Evolutionary conservation across 1,140 invertebrate genomes (phyloP), one percentile per base, ranked within the genome.

Genomic region (Lordiphosa collinella): DNA sequence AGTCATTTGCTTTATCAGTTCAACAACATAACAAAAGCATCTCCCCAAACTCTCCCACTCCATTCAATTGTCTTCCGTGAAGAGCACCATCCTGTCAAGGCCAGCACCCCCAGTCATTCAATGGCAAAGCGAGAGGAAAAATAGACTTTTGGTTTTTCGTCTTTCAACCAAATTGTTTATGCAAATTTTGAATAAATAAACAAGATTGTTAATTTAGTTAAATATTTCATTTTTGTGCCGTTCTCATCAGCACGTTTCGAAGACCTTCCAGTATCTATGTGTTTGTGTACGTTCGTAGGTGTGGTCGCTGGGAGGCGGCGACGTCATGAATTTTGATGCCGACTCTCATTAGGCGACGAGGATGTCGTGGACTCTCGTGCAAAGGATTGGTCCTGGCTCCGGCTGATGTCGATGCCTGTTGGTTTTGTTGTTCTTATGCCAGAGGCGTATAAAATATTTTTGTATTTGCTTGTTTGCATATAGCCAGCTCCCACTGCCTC

Each of bases 111-210:
- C 18, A 2, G 4, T 22, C 18, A 22, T 5, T 5, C 4, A 29
- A 25, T 41, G 6, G 32, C n/a, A 6, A 10, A 6, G 10, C 16
- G 36, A 8, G 10, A 36, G 18, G 11, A 13, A 55, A 72, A 78
- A 84, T 84, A 84, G 78, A 85, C 73, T 84, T 84, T 84, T 84
- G 78, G 79, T 84, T 84, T 84, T 85, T 84, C 78, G 80, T 84
- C 78, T 84, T 80, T 82, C n/a, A 69, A 54, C 73, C 68, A 84
- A 84, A 84, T 84, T 84, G 79, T 84, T 84, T 84, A 84, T 84
- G 78, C 78, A 84, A 84, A 84, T 84, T 78, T 84, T 85, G 78
- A 85, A 84, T 84, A 84, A 84, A 84, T 84, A 84, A 84, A 84
- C 78, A 84, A 84, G 73, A 84, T 84, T 84, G 78, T 84, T 84